Evolutionary conservation across 2,888 invertebrate genomes (phyloP).

Genomic region (Volucella zonaria): DNA sequence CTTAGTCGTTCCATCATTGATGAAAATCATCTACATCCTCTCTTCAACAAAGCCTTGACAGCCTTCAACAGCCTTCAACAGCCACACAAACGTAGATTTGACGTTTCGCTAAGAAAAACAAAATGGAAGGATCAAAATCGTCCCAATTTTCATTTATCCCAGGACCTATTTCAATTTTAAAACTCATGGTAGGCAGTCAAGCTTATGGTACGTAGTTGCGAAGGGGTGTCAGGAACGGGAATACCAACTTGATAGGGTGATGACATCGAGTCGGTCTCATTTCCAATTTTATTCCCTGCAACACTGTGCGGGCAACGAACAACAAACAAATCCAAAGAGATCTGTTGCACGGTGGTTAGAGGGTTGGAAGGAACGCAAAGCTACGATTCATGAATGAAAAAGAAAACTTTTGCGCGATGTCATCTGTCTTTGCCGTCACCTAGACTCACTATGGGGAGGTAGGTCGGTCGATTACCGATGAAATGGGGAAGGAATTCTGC

Average conservation of each 20-base stretch:
- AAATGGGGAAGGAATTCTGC: constrained; percentile 24
- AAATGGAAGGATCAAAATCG: constrained; percentile 62
- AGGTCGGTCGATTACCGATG: neutral
- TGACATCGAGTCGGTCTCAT: constrained; percentile 71
- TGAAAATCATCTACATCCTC: too few species aligned
- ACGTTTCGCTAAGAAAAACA: constrained; percentile 23
- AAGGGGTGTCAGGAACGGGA: neutral
- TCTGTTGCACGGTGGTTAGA: neutral
- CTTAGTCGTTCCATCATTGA: too few species aligned
- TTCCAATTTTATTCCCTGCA: constrained; percentile 63
- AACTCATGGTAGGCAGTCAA: constrained; percentile 14
- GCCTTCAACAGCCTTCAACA: constrained; percentile 4
- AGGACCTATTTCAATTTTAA: constrained; percentile 52
- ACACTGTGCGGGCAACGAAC: constrained; percentile 35
- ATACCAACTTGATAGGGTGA: constrained; percentile 68
- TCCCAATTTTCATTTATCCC: constrained; percentile 68
- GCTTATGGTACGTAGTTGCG: neutral
- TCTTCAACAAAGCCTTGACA: constrained; percentile 1
- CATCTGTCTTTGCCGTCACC: constrained; percentile 65
- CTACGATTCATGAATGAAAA: constrained; percentile 35
- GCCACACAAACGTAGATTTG: neutral
- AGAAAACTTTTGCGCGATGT: constrained; percentile 62
- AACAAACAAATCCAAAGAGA: constrained; percentile 23
- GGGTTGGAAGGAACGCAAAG: neutral
- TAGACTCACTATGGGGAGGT: neutral